These are phyloP conservation scores for Acanthochromis polyacanthus DNA, from an alignment of 2,113 vertebrate genomes.

Conservation along the genomic window DNA sequence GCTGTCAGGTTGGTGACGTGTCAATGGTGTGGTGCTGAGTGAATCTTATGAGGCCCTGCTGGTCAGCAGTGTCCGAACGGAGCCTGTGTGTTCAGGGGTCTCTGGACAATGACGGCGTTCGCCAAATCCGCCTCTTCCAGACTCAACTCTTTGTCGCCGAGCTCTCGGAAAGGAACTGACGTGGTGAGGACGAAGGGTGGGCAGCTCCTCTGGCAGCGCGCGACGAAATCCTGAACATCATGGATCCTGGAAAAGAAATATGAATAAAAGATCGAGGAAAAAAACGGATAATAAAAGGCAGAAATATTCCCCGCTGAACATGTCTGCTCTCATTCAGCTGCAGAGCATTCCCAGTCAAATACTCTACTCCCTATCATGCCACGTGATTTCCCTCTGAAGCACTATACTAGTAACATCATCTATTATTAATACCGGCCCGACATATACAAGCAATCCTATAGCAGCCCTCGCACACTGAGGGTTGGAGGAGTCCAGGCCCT, in stretches of 20 bases:
- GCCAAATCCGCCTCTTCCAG: slow-evolving; percentile 90
- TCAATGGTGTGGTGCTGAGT: neutral
- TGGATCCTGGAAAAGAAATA: slow-evolving; percentile 83
- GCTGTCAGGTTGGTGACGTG: neutral
- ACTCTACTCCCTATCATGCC: slow-evolving; percentile 20
- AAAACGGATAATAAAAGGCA: neutral
- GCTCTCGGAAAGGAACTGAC: slow-evolving; percentile 87
- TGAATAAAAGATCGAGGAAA: neutral
- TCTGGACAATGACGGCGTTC: slow-evolving; percentile 93
- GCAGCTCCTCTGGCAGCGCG: slow-evolving; percentile 86
- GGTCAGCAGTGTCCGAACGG: slow-evolving; percentile 85
- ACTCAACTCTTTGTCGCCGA: slow-evolving; percentile 86
- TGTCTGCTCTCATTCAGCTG: neutral
- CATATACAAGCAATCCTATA: slow-evolving; percentile 34
- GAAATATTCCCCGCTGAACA: neutral
- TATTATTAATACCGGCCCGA: slow-evolving; percentile 64
- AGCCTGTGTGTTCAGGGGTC: slow-evolving; percentile 84
- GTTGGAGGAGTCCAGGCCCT: slow-evolving; percentile 59
- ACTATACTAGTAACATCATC: slow-evolving; percentile 53
- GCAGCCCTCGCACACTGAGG: slow-evolving; percentile 43
- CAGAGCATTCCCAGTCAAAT: slow-evolving; percentile 15
- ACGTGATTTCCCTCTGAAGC: slow-evolving; percentile 44
- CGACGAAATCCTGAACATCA: slow-evolving; percentile 92
- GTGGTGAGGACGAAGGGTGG: slow-evolving; percentile 90
- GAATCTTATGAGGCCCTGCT: neutral